These are phyloP conservation scores for Drosophila orosa DNA, from an alignment of 1,140 invertebrate genomes.

Conservation along the genomic window DNA sequence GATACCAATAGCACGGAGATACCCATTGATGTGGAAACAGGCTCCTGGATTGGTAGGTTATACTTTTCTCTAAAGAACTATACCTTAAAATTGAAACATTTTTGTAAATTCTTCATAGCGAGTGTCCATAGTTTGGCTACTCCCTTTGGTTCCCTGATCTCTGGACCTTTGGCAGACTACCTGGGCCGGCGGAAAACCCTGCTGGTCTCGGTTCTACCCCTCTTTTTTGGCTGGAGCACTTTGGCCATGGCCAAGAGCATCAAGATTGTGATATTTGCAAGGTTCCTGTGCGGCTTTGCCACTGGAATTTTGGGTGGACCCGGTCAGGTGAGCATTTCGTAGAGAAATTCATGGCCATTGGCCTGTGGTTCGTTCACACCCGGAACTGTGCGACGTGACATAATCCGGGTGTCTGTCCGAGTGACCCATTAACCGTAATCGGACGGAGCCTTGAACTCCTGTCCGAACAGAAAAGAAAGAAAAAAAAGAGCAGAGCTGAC, in stretches of 20 bases:
- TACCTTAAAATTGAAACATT: not conserved
- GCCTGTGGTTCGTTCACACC: constrained; percentile 45
- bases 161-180: constrained; percentile 87
- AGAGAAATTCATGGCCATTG: constrained; percentile 10
- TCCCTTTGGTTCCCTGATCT: constrained; percentile 87
- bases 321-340: constrained; percentile 85
- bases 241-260: constrained; percentile 87
- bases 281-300: constrained; percentile 88
- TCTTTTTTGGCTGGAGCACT: constrained; percentile 87
- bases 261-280: constrained; percentile 86
- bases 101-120: constrained; percentile 83
- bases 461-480: not conserved
- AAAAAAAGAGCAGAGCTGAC: constrained; percentile 25
- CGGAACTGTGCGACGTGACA: constrained; percentile 24
- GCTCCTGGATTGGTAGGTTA: constrained; percentile 88
- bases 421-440: constrained; percentile 72
- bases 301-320: constrained; percentile 89
- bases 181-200: constrained; percentile 87
- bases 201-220: constrained; percentile 86
- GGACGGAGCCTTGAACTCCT: constrained; percentile 36
- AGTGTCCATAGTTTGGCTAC: constrained; percentile 89
- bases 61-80: not conserved
- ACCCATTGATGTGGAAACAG: constrained; percentile 86
- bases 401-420: constrained; percentile 24
- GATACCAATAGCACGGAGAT: constrained; percentile 85